A percentile compares a stretch with the other conserved stretches of the same genome.
phyloP scores from a whole-genome alignment of 2,113 vertebrate species.

The Enhydra lutris region DNA sequence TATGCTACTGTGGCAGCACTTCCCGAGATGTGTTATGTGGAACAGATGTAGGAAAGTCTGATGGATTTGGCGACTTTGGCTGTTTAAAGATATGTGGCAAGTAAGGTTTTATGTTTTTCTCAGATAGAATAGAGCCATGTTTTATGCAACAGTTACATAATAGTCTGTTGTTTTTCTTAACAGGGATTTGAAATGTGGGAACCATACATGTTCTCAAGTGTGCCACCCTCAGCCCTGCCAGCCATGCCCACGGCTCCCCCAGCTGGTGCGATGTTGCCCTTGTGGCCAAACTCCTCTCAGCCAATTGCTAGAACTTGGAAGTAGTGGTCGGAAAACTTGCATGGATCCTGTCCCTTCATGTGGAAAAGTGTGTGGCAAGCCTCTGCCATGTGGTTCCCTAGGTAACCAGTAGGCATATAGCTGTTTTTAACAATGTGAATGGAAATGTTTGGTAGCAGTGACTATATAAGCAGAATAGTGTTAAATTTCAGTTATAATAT shows the following conservation, averaged over 20 bases:
- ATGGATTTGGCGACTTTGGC: constrained; percentile 91
- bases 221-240: constrained; percentile 93
- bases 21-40: constrained; percentile 90
- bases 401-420: constrained; percentile 82
- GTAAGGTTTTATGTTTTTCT: constrained; percentile 84
- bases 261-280: constrained; percentile 90
- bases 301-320: constrained; percentile 94
- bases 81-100: constrained; percentile 93
- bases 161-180: background rate
- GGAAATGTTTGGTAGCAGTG: background rate
- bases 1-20: constrained; percentile 92
- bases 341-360: constrained; percentile 94
- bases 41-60: constrained; percentile 87
- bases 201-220: constrained; percentile 89
- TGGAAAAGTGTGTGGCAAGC: constrained; percentile 94
- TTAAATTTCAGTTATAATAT: background rate
- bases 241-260: constrained; percentile 90
- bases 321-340: constrained; percentile 88
- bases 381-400: constrained; percentile 91
- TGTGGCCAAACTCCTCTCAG: constrained; percentile 92
- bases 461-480: background rate
- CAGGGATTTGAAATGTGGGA: constrained; percentile 91
- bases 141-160: background rate
- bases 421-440: background rate
- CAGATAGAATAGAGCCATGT: background rate